Evolutionary conservation across 2,113 vertebrate genomes (phyloP), one percentile per base, ranked within the genome.

Genomic region (Paradisaea rubra): DNA sequence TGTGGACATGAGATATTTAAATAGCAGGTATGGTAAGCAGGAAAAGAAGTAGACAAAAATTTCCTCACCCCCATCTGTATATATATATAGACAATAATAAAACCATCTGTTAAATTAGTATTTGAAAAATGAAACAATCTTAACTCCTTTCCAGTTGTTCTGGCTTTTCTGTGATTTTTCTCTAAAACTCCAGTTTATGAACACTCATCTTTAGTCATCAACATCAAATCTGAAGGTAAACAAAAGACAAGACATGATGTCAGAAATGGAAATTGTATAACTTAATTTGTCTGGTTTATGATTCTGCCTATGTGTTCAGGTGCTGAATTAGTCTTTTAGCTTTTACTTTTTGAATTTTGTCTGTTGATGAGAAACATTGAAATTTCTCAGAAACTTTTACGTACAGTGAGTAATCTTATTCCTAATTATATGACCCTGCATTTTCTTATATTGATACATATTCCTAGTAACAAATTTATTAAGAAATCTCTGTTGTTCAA

Each of bases 1-100:
- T 63, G 11, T 42, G 35, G 22, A 47, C 3, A 10, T 77, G 28
- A 70, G 65, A 30, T 16, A 0, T 71, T 81, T 45, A 25, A 54
- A 20, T 12, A 64, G 9, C 5, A 24, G 19, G 14, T 59, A 64
- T 5, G 19, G 9, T 41, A 89, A 82, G 11, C 19, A 37, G 27
- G 5, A 72, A 20, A 72, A 57, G 6, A 37, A 63, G 39, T 11
- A 54, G 21, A 27, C 6, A 39, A 27, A 30, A 19, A 57, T 82
- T 64, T 65, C 5, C 3, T 20, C 2, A 3, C 7, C 20, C 9
- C 1, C 1, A 47, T 42, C 9, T 61, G 3, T n/a, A 5, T 25
- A 9, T 20, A 14, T 47, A 14, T 6, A 79, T 1, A 42, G 1
- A 52, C 4, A 50, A 15, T 30, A 17, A 41, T 33, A 79, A 86